These are phyloP conservation scores for Galerucella nymphaeae DNA, from an alignment of 2,888 invertebrate genomes.

Conservation along the genomic window DNA sequence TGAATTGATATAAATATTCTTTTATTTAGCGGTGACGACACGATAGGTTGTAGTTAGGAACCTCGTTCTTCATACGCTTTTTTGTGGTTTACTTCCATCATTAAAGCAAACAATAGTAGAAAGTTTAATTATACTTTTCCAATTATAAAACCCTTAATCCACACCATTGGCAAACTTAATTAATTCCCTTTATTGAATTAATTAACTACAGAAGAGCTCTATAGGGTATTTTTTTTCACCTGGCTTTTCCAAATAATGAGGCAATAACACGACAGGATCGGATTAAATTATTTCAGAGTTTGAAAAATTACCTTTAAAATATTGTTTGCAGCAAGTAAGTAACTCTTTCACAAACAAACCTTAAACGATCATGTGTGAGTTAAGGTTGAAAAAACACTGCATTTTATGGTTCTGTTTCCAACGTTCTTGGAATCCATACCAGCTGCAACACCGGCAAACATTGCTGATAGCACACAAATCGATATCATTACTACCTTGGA, in stretches of 20 bases:
- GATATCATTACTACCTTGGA: too few species aligned
- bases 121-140: constrained; percentile 33
- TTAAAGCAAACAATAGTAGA: constrained; percentile 9
- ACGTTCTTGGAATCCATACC: neutral
- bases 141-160: constrained; percentile 26
- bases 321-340: neutral
- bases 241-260: neutral
- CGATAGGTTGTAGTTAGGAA: constrained; percentile 5
- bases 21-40: neutral
- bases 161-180: constrained; percentile 25
- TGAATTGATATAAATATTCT: constrained; percentile 2
- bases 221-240: constrained; percentile 10
- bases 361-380: neutral
- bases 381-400: neutral
- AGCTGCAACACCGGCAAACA: neutral
- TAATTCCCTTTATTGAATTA: constrained; percentile 31
- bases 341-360: too few species aligned
- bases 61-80: neutral
- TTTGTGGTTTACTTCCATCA: constrained; percentile 8
- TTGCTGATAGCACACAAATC: neutral
- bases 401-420: neutral
- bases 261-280: neutral
- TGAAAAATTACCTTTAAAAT: neutral
- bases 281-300: neutral
- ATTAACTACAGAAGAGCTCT: constrained; percentile 11